Evolutionary conservation across 2,797 vertebrate species (phyloP).

Genomic region (Astyanax mexicanus): DNA sequence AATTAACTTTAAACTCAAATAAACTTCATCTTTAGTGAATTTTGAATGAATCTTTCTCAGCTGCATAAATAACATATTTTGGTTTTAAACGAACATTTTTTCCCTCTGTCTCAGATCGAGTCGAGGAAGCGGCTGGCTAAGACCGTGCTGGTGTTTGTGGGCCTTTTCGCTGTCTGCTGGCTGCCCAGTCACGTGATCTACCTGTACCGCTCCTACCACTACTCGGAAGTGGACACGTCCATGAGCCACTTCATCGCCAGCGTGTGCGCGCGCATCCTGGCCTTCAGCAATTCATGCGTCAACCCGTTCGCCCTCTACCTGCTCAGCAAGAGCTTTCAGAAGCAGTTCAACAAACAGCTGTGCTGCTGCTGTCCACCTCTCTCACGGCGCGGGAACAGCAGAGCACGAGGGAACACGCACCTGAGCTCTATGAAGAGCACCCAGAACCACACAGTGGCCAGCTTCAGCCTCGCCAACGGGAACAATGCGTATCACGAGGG

Average conservation of each 20-base stretch:
- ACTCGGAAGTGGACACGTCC: slow-evolving; percentile 93
- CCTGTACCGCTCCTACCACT: slow-evolving; percentile 94
- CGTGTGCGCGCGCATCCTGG: slow-evolving; percentile 89
- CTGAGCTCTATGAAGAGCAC: slow-evolving; percentile 91
- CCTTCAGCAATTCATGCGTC: slow-evolving; percentile 94
- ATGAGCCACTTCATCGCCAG: slow-evolving; percentile 88
- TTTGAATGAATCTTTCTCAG: no score
- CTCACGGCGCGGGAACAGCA: slow-evolving; percentile 72
- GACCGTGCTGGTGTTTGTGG: slow-evolving; percentile 94
- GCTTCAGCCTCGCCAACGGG: slow-evolving; percentile 86
- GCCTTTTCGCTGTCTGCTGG: slow-evolving; percentile 95
- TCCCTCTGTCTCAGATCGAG: slow-evolving; percentile 80
- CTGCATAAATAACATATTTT: no score
- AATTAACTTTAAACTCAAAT: no score
- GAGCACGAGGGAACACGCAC: slow-evolving; percentile 76
- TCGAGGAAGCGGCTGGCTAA: slow-evolving; percentile 94
- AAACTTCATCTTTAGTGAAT: no score
- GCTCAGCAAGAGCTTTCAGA: slow-evolving; percentile 93
- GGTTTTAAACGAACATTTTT: not conserved
- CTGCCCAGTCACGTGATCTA: slow-evolving; percentile 94
- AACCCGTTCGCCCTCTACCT: slow-evolving; percentile 96
- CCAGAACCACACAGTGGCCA: slow-evolving; percentile 84
- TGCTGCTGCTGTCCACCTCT: slow-evolving; percentile 83
- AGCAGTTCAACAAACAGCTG: slow-evolving; percentile 93
- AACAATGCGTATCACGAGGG: slow-evolving; percentile 81